phyloP scores from a whole-genome alignment of 92 coral and sea anemone genomes.

The Epizoanthus scotinus region DNA sequence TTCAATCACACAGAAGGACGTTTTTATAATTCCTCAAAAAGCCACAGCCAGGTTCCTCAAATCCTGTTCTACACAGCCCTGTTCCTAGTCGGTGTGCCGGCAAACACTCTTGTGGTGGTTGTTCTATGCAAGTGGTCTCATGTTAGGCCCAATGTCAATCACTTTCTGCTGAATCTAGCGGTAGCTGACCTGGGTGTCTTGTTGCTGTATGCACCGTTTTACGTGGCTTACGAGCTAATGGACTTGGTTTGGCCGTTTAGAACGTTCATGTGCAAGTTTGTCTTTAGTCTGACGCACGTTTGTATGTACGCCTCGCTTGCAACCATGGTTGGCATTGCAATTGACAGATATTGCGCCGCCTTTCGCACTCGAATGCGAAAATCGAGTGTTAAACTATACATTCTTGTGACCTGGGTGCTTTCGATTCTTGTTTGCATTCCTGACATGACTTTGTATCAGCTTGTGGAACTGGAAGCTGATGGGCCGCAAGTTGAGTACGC shows the following conservation, averaged over 20 bases:
- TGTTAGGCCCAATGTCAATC: neutral
- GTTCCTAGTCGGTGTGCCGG: slow-evolving; percentile 2
- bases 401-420: slow-evolving; percentile 45
- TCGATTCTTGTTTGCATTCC: slow-evolving; percentile 58
- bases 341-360: slow-evolving; percentile 56
- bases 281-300: slow-evolving; percentile 66
- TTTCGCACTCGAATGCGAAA: slow-evolving; percentile 28
- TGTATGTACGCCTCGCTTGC: slow-evolving; percentile 64
- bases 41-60: neutral
- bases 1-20: neutral
- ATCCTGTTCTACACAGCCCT: slow-evolving; percentile 5
- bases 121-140: neutral
- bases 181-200: slow-evolving; percentile 67
- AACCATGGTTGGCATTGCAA: slow-evolving; percentile 63
- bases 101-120: neutral
- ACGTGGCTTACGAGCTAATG: slow-evolving; percentile 57
- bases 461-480: slow-evolving; percentile 21
- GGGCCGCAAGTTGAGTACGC: slow-evolving; percentile 28
- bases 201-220: slow-evolving; percentile 54
- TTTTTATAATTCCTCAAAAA: neutral
- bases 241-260: slow-evolving; percentile 79
- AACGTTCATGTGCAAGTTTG: slow-evolving; percentile 56
- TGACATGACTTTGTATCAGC: slow-evolving; percentile 50
- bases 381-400: slow-evolving; percentile 14
- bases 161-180: slow-evolving; percentile 56